Conservation (phyloP, 2,113 vertebrate species). For the Ictidomys tridecemlineatus region DNA sequence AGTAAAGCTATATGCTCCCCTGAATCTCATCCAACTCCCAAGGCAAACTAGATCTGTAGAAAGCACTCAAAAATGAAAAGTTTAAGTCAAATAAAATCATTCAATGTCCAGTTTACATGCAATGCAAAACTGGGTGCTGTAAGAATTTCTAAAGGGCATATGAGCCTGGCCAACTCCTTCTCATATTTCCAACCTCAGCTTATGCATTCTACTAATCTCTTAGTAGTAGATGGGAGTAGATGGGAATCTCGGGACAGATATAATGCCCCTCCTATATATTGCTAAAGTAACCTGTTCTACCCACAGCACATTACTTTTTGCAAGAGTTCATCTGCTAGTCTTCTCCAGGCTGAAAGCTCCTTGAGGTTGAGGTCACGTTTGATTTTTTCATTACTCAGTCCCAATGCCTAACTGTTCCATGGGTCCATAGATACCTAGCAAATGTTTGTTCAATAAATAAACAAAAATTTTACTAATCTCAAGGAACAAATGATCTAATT, state of each 20-base stretch:
- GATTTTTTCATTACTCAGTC: not conserved
- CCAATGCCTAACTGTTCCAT: not conserved
- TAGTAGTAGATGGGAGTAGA: no score
- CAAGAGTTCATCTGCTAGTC: not conserved
- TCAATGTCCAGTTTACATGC: not conserved
- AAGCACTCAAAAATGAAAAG: slow-evolving; percentile 35
- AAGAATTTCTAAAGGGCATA: not conserved
- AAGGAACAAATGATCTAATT: slow-evolving; percentile 7
- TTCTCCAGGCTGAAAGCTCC: not conserved
- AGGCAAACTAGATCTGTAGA: not conserved
- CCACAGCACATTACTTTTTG: not conserved
- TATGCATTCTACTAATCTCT: not conserved
- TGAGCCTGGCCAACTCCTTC: not conserved
- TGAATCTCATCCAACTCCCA: slow-evolving; percentile 15
- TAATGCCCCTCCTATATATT: not conserved
- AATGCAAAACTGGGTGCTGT: not conserved
- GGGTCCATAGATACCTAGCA: not conserved
- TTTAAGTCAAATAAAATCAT: not conserved
- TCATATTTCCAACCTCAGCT: not conserved
- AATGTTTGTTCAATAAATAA: slow-evolving; percentile 58
- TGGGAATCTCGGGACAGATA: not conserved
- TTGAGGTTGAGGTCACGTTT: not conserved
- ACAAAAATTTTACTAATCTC: slow-evolving; percentile 28
- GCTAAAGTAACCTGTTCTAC: not conserved
- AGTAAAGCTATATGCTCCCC: not conserved